Percentiles rank a stretch among this genome's conserved stretches.
Conservation (phyloP, 2,888 invertebrate genomes). For the Parapristionchus giblindavisi region DNA sequence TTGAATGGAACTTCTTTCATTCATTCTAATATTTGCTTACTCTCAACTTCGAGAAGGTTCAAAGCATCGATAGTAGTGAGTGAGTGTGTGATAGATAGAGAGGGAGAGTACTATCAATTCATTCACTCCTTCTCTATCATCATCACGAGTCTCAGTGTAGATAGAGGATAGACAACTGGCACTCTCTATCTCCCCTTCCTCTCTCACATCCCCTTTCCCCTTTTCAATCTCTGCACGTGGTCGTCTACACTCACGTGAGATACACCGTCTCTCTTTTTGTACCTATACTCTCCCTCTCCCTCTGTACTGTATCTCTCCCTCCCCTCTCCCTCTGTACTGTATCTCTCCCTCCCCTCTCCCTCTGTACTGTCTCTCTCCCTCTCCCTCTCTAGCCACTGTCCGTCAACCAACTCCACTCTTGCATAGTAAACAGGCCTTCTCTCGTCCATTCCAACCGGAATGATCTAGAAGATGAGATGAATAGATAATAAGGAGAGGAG, state of each 20-base stretch:
- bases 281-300: constrained; percentile 6
- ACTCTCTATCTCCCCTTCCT: not conserved
- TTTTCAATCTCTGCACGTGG: constrained; percentile 17
- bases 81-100: constrained; percentile 5
- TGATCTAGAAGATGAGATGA: too few relatives aligned
- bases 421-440: too few relatives aligned
- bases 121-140: not conserved
- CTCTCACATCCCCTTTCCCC: constrained; percentile 6
- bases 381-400: not conserved
- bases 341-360: constrained; percentile 3
- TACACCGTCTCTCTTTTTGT: constrained; percentile 28
- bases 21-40: too few relatives aligned
- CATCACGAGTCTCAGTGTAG: constrained; percentile 24
- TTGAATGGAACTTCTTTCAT: constrained; percentile 2
- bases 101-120: not conserved
- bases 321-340: not conserved
- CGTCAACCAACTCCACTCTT: not conserved
- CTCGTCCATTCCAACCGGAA: too few relatives aligned
- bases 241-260: constrained; percentile 30
- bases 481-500: too few relatives aligned
- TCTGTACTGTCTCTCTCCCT: constrained; percentile 5
- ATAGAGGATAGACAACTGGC: not conserved
- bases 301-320: not conserved
- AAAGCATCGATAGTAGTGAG: too few relatives aligned
- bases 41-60: constrained; percentile 16